Percentiles rank a stretch among this genome's conserved stretches.
Conservation (phyloP, 2,113 vertebrate genomes). For the Antigone vipio region DNA sequence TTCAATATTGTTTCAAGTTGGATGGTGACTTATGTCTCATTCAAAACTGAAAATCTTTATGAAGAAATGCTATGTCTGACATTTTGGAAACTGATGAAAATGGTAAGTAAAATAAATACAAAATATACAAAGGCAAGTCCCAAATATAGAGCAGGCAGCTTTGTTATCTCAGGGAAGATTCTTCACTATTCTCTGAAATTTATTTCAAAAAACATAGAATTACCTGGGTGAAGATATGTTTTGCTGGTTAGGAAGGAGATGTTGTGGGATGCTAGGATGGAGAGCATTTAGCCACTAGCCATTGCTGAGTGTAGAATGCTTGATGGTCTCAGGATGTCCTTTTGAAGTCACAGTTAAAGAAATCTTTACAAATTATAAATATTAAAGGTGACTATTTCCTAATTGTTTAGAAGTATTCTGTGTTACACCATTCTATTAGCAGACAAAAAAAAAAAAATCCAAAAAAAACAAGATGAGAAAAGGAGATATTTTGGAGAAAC, state of each 20-base stretch:
- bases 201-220: not conserved
- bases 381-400: not conserved
- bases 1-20: not conserved
- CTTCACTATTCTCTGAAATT: not conserved
- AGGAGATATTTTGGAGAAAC: not conserved
- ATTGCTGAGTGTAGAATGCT: not conserved
- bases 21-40: not conserved
- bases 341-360: not conserved
- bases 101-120: not conserved
- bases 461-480: not conserved
- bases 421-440: not conserved
- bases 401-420: not conserved
- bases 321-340: not conserved
- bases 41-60: not conserved
- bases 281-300: not conserved
- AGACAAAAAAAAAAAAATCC: not conserved
- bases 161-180: not conserved
- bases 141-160: not conserved
- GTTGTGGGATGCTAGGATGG: not conserved
- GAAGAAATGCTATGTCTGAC: not conserved
- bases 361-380: not conserved
- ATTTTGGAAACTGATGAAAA: not conserved
- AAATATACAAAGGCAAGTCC: not conserved
- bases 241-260: not conserved
- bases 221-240: not conserved